Evolutionary conservation across 2,113 vertebrate genomes (phyloP), one percentile per base, ranked within the genome.

Genomic region (Brachyhypopomus occidentalis): DNA sequence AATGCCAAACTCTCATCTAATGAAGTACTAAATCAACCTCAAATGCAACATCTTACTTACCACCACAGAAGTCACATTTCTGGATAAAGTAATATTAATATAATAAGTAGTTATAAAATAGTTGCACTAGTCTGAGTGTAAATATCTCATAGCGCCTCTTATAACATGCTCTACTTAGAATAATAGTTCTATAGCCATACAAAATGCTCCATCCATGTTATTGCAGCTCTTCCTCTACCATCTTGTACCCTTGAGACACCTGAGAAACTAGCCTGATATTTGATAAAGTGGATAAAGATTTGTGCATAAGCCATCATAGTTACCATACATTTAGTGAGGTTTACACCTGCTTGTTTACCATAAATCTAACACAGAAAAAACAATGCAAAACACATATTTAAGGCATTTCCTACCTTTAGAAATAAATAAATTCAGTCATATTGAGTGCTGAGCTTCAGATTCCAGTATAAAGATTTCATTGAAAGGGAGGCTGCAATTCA

Each of bases 201-300:
- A 70, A 48, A 78, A 80, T 62, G n/a, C 55, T 30, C 38, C 22
- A 23, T 16, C 66, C 58, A 60, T 69, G 74, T 69, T 75, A 85
- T 60, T 71, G 71, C 30, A 70, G 22, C 9, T 41, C 48, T 67
- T 58, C 64, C 58, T 48, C 70, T 36, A 36, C 23, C 76, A 55
- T 5, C 19, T 41, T 84, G 75, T 76, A 79, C 59, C 77, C 72
- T 82, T 84, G 69, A 86, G 82, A 82, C 79, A 84, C 85, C 85
- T 82, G 82, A 86, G 82, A 66, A 75, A 62, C 66, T 62, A 82
- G 66, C 77, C 45, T 72, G n/a, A 84, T 45, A 22, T 52, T 80
- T 62, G 16, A 82, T 75, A 70, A 71, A 45, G 48, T 60, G 75
- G 69, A 7, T 36, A 62, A 58, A 25, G 25, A 80, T 69, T 70